Evolutionary conservation across 2,888 invertebrate species (phyloP).

Genomic region (Caenorhabditis becei): DNA sequence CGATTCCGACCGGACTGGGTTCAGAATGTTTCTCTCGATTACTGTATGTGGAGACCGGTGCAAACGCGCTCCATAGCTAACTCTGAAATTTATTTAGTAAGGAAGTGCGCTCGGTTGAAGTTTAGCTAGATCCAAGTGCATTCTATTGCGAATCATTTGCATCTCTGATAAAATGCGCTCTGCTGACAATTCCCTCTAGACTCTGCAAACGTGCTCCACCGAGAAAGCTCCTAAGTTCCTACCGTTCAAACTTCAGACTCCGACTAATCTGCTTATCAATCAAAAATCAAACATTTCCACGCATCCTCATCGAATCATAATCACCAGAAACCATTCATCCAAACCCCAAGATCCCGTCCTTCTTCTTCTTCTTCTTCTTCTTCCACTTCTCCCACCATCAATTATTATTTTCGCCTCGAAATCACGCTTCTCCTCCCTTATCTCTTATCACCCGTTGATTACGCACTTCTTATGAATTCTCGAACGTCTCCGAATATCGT

Average conservation of each 20-base stretch:
- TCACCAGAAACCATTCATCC: not conserved
- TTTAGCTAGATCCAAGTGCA: not conserved
- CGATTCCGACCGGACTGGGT: not conserved
- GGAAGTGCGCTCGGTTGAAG: not conserved
- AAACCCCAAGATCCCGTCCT: slow-evolving; percentile 15
- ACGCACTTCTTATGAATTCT: not conserved
- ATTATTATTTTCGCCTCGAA: not conserved
- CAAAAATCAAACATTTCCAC: not conserved
- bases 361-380: slow-evolving; percentile 16
- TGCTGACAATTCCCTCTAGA: no score
- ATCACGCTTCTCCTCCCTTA: slow-evolving; percentile 6
- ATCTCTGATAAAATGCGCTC: no score
- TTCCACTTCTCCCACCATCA: not conserved
- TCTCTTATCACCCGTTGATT: slow-evolving; percentile 26
- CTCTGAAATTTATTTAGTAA: no score
- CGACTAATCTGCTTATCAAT: not conserved
- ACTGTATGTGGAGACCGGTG: no score
- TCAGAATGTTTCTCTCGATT: no score
- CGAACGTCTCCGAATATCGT: slow-evolving; percentile 16
- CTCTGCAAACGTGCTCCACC: not conserved
- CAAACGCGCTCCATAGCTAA: no score
- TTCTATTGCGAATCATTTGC: not conserved
- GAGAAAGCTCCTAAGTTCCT: not conserved
- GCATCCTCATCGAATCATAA: not conserved
- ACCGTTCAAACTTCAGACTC: not conserved